Conservation (phyloP, 2,888 invertebrate species). For the Tipula helvola region DNA sequence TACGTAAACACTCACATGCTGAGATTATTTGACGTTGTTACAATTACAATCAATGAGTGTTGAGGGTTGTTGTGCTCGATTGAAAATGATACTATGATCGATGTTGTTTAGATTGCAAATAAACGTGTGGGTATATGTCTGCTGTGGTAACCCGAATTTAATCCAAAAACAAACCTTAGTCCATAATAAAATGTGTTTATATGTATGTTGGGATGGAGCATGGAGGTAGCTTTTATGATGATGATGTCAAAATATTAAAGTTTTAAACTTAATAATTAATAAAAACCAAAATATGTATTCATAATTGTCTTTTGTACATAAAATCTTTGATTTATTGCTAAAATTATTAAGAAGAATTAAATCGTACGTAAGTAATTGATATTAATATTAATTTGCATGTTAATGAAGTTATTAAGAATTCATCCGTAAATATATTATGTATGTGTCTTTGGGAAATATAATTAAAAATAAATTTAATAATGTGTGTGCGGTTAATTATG, state of each 20-base stretch:
- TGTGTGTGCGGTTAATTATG: not conserved
- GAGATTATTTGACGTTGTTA: not conserved
- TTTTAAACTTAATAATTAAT: not conserved
- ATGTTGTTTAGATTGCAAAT: not conserved
- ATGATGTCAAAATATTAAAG: not conserved
- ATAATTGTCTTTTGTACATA: not conserved
- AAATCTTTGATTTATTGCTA: not conserved
- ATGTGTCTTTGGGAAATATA: not conserved
- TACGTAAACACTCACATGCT: no score
- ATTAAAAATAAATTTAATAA: not conserved
- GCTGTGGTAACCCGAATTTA: no score
- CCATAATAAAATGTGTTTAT: not conserved
- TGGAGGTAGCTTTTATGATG: not conserved
- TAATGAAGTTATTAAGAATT: not conserved
- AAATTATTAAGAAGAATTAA: not conserved
- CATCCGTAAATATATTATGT: not conserved
- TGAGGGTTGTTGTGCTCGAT: not conserved
- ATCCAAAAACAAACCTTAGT: no score
- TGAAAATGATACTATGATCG: not conserved
- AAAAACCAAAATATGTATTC: not conserved
- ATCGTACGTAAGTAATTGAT: not conserved
- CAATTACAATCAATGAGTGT: no score
- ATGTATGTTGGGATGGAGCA: not conserved
- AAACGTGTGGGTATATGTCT: not conserved
- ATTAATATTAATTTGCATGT: not conserved